Evolutionary conservation across 2,113 vertebrate species (phyloP).

Genomic region (Passer montanus): DNA sequence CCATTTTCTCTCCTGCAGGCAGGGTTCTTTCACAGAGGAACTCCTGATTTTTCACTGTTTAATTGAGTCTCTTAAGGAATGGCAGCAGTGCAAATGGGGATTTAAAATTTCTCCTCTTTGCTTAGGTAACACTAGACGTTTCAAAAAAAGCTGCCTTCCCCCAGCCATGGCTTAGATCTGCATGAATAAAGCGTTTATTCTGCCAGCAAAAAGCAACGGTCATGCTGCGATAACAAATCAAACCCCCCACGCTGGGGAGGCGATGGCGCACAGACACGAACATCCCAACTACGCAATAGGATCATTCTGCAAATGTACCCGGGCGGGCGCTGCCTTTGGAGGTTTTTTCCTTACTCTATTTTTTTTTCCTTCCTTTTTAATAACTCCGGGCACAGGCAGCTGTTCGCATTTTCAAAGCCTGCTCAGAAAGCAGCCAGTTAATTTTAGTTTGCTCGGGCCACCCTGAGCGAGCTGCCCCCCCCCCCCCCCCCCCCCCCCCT

Average conservation of each 20-base stretch:
- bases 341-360: background rate
- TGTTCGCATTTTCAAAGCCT: conserved; percentile 12
- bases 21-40: background rate
- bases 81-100: background rate
- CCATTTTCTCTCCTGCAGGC: background rate
- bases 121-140: background rate
- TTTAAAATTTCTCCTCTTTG: background rate
- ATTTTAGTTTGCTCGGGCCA: conserved; percentile 22
- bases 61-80: background rate
- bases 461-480: background rate
- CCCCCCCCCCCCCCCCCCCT: background rate
- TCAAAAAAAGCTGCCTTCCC: background rate
- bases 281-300: background rate
- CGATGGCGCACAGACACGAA: background rate
- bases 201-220: conserved; percentile 5
- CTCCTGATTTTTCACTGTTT: background rate
- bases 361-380: background rate
- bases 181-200: conserved; percentile 9
- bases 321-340: background rate
- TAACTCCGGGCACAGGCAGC: conserved; percentile 20
- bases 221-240: conserved; percentile 18
- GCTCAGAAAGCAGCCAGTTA: conserved; percentile 25
- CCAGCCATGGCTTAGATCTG: background rate
- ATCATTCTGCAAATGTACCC: background rate
- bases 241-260: background rate